A percentile compares a stretch with the other conserved stretches of the same genome.
phyloP scores from a whole-genome alignment of 2,797 vertebrate species.

The Orientallactaga sibirica region DNA sequence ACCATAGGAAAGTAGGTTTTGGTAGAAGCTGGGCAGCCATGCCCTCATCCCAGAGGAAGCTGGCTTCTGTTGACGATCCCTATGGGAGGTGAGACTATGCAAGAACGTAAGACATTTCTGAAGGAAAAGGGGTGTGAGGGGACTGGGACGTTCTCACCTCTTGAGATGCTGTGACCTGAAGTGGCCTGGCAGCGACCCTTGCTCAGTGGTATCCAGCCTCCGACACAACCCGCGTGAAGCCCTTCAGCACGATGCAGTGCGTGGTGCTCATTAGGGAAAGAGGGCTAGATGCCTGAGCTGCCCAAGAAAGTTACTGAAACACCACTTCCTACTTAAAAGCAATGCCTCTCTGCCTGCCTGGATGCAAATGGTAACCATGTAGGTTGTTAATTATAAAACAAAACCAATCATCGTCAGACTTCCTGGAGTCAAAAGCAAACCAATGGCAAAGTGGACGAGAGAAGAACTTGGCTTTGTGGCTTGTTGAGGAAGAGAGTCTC shows the following conservation, averaged over 20 bases:
- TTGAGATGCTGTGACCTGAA: fast-evolving
- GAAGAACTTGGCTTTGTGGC: no score
- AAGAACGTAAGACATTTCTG: not conserved
- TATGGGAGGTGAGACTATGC: not conserved
- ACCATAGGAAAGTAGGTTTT: fast-evolving
- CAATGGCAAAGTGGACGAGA: fast-evolving
- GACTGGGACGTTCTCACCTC: slow-evolving; percentile 61
- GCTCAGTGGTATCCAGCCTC: not conserved
- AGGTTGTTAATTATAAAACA: not conserved
- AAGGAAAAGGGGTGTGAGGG: not conserved
- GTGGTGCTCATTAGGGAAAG: slow-evolving; percentile 41
- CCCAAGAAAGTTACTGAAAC: slow-evolving; percentile 62
- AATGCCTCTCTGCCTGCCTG: slow-evolving; percentile 36
- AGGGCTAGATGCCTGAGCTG: slow-evolving; percentile 58
- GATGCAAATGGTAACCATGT: slow-evolving; percentile 65
- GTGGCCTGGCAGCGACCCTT: fast-evolving
- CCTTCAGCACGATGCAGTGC: not conserved
- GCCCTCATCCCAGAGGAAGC: not conserved
- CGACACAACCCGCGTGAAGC: not conserved
- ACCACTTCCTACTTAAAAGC: slow-evolving; percentile 85
- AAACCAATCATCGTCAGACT: not conserved
- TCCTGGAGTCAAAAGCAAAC: not conserved
- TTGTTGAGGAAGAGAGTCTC: no score
- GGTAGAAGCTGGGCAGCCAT: fast-evolving
- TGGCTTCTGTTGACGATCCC: fast-evolving